Base-by-base conservation (phyloP, 2,113 vertebrate species). In the Empidonax alnorum region DNA sequence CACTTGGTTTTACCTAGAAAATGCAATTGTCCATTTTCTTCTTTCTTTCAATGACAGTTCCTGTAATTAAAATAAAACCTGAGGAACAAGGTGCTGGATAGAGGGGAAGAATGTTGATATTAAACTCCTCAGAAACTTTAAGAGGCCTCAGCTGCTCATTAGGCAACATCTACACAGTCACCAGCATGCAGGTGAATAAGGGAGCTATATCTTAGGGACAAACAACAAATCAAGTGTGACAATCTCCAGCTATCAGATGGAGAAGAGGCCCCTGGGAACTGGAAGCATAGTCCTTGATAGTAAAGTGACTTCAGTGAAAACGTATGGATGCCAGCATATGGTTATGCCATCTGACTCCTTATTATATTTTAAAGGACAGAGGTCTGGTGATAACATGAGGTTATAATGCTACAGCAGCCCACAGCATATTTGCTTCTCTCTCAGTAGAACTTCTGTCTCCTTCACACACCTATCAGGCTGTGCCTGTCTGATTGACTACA, bases 401-500 rank as follows among this genome's bases (percentile, higher is more conserved):
- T 84, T 91, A 77, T 61, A 93, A 62, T 18, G 37, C 46, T 73
- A 53, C 30, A 59, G 33, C 41, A 74, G 49, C 35, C 62, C 75
- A 44, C 10, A 73, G 62, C 21, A 50, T 28, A 49, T 61, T 62
- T 41, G 42, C 39, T 91, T 77, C 55, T 74, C 33, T 27, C 55
- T 22, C 55, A 72, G 33, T 17, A 49, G 68, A 71, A 63, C 27
- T 90, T 67, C 37, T 80, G 14, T 56, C 39, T 65, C 56, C 44
- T 91, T 72, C 55, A 46, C 37, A 85, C 63, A 94, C 87, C 91
- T 95, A 76, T 77, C 47, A 65, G 78, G 49, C 84, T 55, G 52
- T 71, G 52, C 49, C 58, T 62, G 20, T 31, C 94, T 96, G 95
- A 95, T 90, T 96, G 97, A 97, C 85, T 78, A 91, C 30, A 90